phyloP scores from a whole-genome alignment of 2,797 vertebrate genomes.

The Diplodus puntazzo region DNA sequence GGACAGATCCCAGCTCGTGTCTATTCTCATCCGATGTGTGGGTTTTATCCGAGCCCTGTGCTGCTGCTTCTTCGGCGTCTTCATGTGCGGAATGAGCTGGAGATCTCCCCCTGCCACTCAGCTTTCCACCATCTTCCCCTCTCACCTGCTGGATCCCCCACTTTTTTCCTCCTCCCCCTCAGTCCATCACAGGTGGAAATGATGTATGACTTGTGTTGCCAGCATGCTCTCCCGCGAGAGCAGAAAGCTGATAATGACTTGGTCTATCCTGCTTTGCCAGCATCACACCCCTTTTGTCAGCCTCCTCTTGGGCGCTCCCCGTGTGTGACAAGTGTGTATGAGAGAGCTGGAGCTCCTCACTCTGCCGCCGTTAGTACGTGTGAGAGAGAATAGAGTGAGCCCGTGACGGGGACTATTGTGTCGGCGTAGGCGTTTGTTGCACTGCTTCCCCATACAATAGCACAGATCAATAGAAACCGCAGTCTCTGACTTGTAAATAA shows the following conservation, averaged over 20 bases:
- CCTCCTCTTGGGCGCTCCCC: constrained; percentile 46
- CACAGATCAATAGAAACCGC: constrained; percentile 57
- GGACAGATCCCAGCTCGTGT: constrained; percentile 53
- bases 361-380: constrained; percentile 1
- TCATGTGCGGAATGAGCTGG: constrained; percentile 54
- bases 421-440: neutral
- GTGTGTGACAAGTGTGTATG: constrained; percentile 57
- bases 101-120: constrained; percentile 47
- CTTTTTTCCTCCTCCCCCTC: neutral
- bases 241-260: constrained; percentile 79
- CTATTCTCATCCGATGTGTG: constrained; percentile 54
- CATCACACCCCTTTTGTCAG: constrained; percentile 63
- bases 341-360: constrained; percentile 15
- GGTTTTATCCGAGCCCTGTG: constrained; percentile 49
- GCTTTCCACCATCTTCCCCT: constrained; percentile 23
- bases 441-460: constrained; percentile 12
- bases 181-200: constrained; percentile 76
- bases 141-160: neutral
- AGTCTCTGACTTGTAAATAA: constrained; percentile 74
- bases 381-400: neutral
- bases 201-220: constrained; percentile 74
- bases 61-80: constrained; percentile 32
- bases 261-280: constrained; percentile 56
- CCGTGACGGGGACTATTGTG: neutral
- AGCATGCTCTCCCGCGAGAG: constrained; percentile 66